Evolutionary conservation across 35 echinoderm and acorn worm genomes (phyloP).

Genomic region (Stichopus chloronotus): DNA sequence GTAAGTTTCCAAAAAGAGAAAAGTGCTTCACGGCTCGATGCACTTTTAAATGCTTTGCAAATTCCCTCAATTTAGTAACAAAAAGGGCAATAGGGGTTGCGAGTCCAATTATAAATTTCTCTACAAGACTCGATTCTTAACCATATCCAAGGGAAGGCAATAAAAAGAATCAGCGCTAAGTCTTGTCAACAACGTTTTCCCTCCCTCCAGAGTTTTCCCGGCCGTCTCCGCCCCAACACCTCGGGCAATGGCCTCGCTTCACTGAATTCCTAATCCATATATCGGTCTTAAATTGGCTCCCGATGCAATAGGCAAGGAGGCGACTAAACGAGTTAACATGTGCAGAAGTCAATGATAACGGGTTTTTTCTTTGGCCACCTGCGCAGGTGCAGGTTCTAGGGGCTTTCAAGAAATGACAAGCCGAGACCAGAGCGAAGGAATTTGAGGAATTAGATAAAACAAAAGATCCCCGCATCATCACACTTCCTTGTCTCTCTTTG

Average conservation of each 20-base stretch:
- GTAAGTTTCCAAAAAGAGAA: neutral
- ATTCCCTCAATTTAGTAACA: constrained; percentile 31
- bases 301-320: constrained; percentile 59
- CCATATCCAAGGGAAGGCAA: constrained; percentile 24
- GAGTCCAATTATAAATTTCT: constrained; percentile 51
- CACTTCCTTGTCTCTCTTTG: constrained; percentile 16
- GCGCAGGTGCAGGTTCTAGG: constrained; percentile 52
- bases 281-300: constrained; percentile 62
- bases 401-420: constrained; percentile 64
- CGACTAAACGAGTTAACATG: constrained; percentile 71
- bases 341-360: constrained; percentile 70
- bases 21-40: constrained; percentile 44
- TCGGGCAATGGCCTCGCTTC: constrained; percentile 70
- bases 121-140: constrained; percentile 53
- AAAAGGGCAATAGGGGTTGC: constrained; percentile 42
- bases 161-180: constrained; percentile 47
- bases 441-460: constrained; percentile 52
- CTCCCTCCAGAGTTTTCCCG: constrained; percentile 29
- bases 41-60: constrained; percentile 50
- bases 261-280: constrained; percentile 70
- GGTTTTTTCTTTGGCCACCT: constrained; percentile 57
- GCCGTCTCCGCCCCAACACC: constrained; percentile 59
- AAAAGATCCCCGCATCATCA: constrained; percentile 52
- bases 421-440: constrained; percentile 48
- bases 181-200: constrained; percentile 60